Percentiles rank a stretch among this genome's conserved stretches.
Evolutionary conservation across 2,888 invertebrate species (phyloP).

Genomic region (Eudemis profundana): DNA sequence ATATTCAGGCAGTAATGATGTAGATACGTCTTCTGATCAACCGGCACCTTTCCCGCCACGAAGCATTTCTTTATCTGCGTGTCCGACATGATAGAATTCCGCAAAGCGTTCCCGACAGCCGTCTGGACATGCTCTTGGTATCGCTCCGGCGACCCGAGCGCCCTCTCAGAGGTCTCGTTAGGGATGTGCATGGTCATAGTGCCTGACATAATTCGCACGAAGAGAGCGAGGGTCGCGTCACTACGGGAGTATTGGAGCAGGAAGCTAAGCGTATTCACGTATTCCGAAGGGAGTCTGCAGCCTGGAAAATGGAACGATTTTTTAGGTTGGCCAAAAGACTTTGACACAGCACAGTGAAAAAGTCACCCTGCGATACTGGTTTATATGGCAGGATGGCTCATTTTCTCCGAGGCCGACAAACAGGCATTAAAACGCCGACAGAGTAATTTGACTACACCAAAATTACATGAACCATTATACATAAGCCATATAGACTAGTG

Average conservation of each 20-base stretch:
- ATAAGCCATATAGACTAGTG: too few species aligned
- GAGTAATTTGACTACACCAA: too few species aligned
- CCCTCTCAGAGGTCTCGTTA: conserved; percentile 66
- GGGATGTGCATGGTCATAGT: conserved; percentile 82
- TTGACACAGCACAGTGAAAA: too few species aligned
- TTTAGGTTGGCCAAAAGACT: too few species aligned
- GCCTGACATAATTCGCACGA: conserved; percentile 87
- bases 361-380: too few species aligned
- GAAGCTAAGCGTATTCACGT: conserved; percentile 86
- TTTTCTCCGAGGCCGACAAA: too few species aligned
- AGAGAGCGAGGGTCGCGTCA: conserved; percentile 85
- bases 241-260: conserved; percentile 86
- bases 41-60: conserved; percentile 59
- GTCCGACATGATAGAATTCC: conserved; percentile 72
- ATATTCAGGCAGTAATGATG: conserved; percentile 77
- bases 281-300: conserved; percentile 85
- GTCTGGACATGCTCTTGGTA: conserved; percentile 71
- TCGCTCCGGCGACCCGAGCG: conserved; percentile 71
- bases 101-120: conserved; percentile 74
- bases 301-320: too few species aligned
- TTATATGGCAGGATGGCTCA: too few species aligned
- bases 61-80: conserved; percentile 71
- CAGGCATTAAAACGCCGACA: too few species aligned
- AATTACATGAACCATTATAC: too few species aligned
- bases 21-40: conserved; percentile 76